Evolutionary conservation across 2,113 vertebrate genomes (phyloP).

Genomic region (Amphiprion ocellaris): DNA sequence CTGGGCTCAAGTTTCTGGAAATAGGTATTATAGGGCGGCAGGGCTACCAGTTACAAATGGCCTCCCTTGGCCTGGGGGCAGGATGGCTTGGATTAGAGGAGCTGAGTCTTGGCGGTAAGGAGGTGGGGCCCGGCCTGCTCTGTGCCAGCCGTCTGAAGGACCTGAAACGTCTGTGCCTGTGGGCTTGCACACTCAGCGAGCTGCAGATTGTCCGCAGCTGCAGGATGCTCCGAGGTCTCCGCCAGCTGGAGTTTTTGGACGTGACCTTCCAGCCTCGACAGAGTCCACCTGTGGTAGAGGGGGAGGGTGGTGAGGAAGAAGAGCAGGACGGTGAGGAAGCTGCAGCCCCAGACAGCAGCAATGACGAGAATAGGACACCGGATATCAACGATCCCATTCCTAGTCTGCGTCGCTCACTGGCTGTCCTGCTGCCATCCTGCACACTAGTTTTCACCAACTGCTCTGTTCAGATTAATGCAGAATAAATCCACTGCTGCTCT

Average conservation of each 20-base stretch:
- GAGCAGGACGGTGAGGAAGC: conserved; percentile 53
- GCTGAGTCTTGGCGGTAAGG: conserved; percentile 83
- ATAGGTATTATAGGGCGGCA: conserved; percentile 78
- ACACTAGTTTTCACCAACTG: conserved; percentile 80
- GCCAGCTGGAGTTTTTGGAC: conserved; percentile 79
- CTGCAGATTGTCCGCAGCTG: conserved; percentile 82
- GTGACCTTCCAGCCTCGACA: conserved; percentile 80
- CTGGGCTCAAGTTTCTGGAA: conserved; percentile 80
- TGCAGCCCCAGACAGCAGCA: conserved; percentile 35
- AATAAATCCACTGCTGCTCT: conserved; percentile 52
- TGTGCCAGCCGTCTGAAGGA: conserved; percentile 81
- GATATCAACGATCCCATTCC: conserved; percentile 75
- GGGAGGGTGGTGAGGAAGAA: conserved; percentile 42
- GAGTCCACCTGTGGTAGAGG: conserved; percentile 57
- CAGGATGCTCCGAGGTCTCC: conserved; percentile 78
- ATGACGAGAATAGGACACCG: conserved; percentile 52
- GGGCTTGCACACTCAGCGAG: conserved; percentile 79
- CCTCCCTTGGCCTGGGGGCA: conserved; percentile 81
- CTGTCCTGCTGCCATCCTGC: conserved; percentile 79
- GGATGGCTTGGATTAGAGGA: conserved; percentile 84
- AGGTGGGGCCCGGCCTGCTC: conserved; percentile 82
- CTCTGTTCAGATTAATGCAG: conserved; percentile 75
- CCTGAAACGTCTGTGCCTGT: conserved; percentile 79
- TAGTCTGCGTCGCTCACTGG: conserved; percentile 76
- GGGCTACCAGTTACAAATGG: conserved; percentile 82